These are phyloP conservation scores for Brachypalpus laphriformis DNA, from an alignment of 2,888 invertebrate species.

Conservation along the genomic window DNA sequence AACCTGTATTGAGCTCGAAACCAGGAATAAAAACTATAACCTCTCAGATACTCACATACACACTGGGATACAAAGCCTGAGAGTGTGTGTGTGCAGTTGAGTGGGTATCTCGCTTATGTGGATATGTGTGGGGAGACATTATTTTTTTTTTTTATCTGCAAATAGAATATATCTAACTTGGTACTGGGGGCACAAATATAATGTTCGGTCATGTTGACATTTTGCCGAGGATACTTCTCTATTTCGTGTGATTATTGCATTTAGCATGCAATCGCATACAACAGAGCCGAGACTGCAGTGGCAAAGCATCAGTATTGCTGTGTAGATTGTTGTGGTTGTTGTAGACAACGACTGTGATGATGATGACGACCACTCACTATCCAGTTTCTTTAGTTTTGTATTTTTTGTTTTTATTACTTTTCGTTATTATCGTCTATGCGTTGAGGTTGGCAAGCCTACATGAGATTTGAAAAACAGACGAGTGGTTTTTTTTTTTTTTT, in stretches of 20 bases:
- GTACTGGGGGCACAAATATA: slow-evolving; percentile 3
- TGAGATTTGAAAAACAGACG: slow-evolving; percentile 16
- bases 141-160: slow-evolving; percentile 57
- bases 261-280: slow-evolving; percentile 62
- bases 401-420: background rate
- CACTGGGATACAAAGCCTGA: background rate
- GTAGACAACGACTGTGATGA: slow-evolving; percentile 19
- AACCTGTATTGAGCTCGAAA: slow-evolving; percentile 70
- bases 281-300: slow-evolving; percentile 22
- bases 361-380: slow-evolving; percentile 62
- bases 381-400: slow-evolving; percentile 36
- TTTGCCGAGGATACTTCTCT: slow-evolving; percentile 57
- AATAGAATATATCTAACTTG: slow-evolving; percentile 59
- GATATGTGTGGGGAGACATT: slow-evolving; percentile 67
- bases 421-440: slow-evolving; percentile 45
- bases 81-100: slow-evolving; percentile 33
- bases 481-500: background rate
- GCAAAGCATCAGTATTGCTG: too few relatives aligned
- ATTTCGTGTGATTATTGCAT: slow-evolving; percentile 66
- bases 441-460: slow-evolving; percentile 60
- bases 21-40: slow-evolving; percentile 71
- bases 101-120: slow-evolving; percentile 49
- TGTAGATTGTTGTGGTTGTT: slow-evolving; percentile 22
- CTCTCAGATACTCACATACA: background rate
- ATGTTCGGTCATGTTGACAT: slow-evolving; percentile 68